Base-by-base conservation (phyloP, 2,888 invertebrate species). In the Rugalucina vietnamica region DNA sequence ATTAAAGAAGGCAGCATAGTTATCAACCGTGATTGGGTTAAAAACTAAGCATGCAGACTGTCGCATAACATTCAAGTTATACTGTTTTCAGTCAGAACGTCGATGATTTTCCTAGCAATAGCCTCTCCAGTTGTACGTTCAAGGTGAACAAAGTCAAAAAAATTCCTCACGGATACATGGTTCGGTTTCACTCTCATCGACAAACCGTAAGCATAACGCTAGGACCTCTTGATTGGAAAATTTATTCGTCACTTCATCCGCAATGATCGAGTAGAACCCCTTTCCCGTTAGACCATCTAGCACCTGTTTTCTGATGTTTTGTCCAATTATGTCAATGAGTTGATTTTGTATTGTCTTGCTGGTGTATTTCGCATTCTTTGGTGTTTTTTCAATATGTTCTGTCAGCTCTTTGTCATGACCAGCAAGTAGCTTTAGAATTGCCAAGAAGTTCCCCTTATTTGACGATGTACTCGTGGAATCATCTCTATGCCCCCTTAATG, bases 261-360 rank as follows among this genome's bases (percentile, higher is more conserved):
- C 74, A 0, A 74, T 50, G 27, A 50, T 74, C 49, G 74, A 49
- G 74, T 74, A 50, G 50, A 74, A 74, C 50, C 50, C 74, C 50
- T 50, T 74, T 27, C 74, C 50, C 29, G 43, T 43, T 49, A 74
- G 49, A 27, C 74, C 50, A n/a, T 14, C n/a, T 27, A 74, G n/a
- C 10, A 74, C 29, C 27, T 74, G 29, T 74, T 50, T 49, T 29
- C 50, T 43, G 12, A 74, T 74, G 74, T 43, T 37, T 27, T 74
- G 74, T 29, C 74, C 74, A 50, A 50, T 74, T 14, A 74, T 74
- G 14, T 74, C 49, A 27, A 49, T 74, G 10, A 74, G 43, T 50
- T 74, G 49, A 34, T 49, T 74, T 50, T 74, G 74, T 21, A 50
- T 74, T 10, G n/a, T 74, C 49, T 74, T 74, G 74, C 74, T 74